These are phyloP conservation scores for Sparidentex hasta DNA, from an alignment of 2,797 vertebrate genomes.

Conservation along the genomic window DNA sequence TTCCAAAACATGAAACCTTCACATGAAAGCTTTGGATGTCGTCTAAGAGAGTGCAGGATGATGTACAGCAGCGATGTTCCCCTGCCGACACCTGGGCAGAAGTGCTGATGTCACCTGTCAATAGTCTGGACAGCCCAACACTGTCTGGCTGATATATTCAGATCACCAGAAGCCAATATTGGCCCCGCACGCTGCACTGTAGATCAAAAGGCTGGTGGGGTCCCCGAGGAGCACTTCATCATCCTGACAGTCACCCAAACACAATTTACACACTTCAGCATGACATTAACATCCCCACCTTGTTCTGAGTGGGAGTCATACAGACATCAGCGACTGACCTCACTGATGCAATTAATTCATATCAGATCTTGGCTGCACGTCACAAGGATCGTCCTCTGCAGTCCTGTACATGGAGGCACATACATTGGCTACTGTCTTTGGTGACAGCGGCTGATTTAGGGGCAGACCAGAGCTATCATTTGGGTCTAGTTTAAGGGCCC, in stretches of 20 bases:
- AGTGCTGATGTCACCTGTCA: slow-evolving; percentile 55
- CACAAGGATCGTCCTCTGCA: neutral
- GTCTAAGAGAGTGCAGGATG: slow-evolving; percentile 8
- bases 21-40: neutral
- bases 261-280: slow-evolving; percentile 55
- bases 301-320: slow-evolving; percentile 5
- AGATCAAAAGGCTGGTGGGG: slow-evolving; percentile 53
- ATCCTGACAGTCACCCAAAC: slow-evolving; percentile 72
- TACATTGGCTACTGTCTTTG: slow-evolving; percentile 46
- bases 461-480: slow-evolving; percentile 71
- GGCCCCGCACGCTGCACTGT: slow-evolving; percentile 27
- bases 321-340: neutral
- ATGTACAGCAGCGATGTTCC: slow-evolving; percentile 29
- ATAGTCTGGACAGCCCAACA: slow-evolving; percentile 32
- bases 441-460: slow-evolving; percentile 68
- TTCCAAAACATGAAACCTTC: neutral
- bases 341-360: neutral
- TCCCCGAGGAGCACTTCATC: slow-evolving; percentile 67
- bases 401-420: neutral
- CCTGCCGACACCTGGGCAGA: slow-evolving; percentile 35
- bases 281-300: slow-evolving; percentile 39
- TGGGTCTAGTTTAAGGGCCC: slow-evolving; percentile 54
- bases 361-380: neutral
- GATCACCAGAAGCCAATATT: slow-evolving; percentile 52
- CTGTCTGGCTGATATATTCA: slow-evolving; percentile 46